These are phyloP conservation scores for Podabrus alpinus DNA, from an alignment of 2,888 invertebrate genomes.

Conservation along the genomic window DNA sequence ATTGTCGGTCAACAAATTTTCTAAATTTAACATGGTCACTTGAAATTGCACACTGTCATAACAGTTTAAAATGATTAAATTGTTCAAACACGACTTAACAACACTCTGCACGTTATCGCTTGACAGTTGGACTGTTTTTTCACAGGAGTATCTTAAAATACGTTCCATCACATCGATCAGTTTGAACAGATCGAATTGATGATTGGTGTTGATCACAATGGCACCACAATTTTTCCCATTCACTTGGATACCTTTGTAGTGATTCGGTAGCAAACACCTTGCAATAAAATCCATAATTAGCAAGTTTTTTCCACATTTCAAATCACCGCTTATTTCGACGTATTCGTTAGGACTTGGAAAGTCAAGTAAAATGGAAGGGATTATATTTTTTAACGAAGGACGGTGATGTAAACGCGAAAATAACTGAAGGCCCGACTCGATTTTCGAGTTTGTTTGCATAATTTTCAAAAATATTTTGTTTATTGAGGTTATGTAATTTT, in stretches of 20 bases:
- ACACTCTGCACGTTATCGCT: constrained; percentile 36
- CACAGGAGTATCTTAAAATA: constrained; percentile 42
- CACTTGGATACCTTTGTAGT: constrained; percentile 41
- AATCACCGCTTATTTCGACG: constrained; percentile 58
- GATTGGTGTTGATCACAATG: constrained; percentile 58
- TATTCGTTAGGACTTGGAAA: constrained; percentile 51
- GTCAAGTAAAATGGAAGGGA: constrained; percentile 29
- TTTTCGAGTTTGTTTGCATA: constrained; percentile 10
- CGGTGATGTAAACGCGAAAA: constrained; percentile 33
- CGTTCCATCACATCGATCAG: constrained; percentile 50
- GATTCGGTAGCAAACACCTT: constrained; percentile 54
- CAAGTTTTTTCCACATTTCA: constrained; percentile 57
- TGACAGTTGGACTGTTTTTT: constrained; percentile 14
- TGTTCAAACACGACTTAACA: constrained; percentile 46
- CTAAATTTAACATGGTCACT: constrained; percentile 49
- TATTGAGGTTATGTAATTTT: background rate
- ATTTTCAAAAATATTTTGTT: background rate
- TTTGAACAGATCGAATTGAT: constrained; percentile 55
- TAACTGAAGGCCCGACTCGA: constrained; percentile 37
- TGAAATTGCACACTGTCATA: constrained; percentile 51
- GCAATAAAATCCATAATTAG: constrained; percentile 57
- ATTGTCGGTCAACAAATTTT: constrained; percentile 52
- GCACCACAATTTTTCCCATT: constrained; percentile 56
- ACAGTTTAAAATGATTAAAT: constrained; percentile 52
- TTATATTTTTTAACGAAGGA: constrained; percentile 28